Conservation (phyloP, 2,113 vertebrate species). For the Nibea albiflora region DNA sequence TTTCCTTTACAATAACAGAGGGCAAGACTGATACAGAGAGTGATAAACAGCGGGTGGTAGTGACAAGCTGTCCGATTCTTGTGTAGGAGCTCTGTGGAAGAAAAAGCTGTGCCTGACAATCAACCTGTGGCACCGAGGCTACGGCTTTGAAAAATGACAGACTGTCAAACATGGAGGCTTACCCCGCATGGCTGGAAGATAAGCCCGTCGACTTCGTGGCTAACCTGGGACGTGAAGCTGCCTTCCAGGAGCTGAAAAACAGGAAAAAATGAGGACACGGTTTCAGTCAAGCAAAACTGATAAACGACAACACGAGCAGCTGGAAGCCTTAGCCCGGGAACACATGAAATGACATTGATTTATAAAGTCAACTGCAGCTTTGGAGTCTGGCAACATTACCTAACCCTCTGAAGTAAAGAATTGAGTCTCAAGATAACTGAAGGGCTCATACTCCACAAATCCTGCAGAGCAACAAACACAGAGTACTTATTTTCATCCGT, state of each 20-base stretch:
- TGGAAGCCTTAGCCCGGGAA: constrained; percentile 18
- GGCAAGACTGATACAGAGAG: constrained; percentile 22
- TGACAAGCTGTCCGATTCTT: constrained; percentile 55
- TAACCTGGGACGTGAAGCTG: constrained; percentile 97
- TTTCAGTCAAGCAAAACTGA: constrained; percentile 36
- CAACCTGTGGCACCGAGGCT: constrained; percentile 32
- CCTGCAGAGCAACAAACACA: constrained; percentile 8
- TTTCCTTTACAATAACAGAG: constrained; percentile 56
- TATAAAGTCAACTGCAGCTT: constrained; percentile 15
- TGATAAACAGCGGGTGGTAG: constrained; percentile 49
- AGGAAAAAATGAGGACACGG: constrained; percentile 3
- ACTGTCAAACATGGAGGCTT: constrained; percentile 78
- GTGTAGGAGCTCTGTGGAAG: constrained; percentile 11
- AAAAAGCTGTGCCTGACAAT: constrained; percentile 38
- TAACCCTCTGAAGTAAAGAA: background rate
- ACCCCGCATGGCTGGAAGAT: constrained; percentile 98
- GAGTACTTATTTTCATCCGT: constrained; percentile 28
- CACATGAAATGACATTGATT: constrained; percentile 41
- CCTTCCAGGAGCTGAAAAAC: constrained; percentile 93
- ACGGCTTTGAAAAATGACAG: constrained; percentile 47
- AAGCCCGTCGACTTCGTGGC: constrained; percentile 97
- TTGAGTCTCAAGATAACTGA: background rate
- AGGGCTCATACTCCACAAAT: constrained; percentile 1
- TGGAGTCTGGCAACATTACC: constrained; percentile 10
- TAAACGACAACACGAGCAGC: constrained; percentile 20